Evolutionary conservation across 2,113 vertebrate species (phyloP), one percentile per base, ranked within the genome.

Genomic region (Coracopsis vasa): DNA sequence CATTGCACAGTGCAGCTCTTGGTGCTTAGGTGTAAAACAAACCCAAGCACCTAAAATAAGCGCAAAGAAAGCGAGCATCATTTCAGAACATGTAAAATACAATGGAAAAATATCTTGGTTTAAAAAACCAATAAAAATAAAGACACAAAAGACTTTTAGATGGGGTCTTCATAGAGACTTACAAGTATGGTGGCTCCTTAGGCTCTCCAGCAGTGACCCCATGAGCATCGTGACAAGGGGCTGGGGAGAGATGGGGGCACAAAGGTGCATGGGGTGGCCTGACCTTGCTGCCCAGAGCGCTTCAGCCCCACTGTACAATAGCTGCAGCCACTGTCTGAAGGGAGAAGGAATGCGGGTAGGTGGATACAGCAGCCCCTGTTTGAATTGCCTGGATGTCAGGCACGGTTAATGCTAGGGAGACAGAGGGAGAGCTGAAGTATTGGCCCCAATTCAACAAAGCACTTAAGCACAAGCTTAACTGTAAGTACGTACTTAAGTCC

Each of bases 401-500:
- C 88, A 58, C 47, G 27, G 80, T 94, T 94, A 96, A 48, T 33
- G 88, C 92, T 80, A 94, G 90, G 88, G 94, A 95, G 90, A 82
- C 84, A 65, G 66, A 93, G 66, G 77, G 78, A 95, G 86, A 94
- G 73, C 62, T 92, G 94, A 91, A 91, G 92, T 69, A 24, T 77
- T 97, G 96, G 96, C 96, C 92, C 73, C 44, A 65, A 21, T 94
- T 97, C 96, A 97, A 95, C 92, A 93, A 96, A 95, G 95, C 95
- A 94, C 91, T 96, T 96, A 96, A 95, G 96, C 92, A 69, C 77
- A 41, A 96, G 96, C 96, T 97, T 96, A 96, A 94, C 95, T 94
- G 31, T 95, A 96, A 97, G 96, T 93, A 95, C 4, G 10, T 91
- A 96, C 95, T 97, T 97, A 96, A 96, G 95, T 96, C 94, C 96